A percentile compares a stretch with the other conserved stretches of the same genome.
These are phyloP conservation scores for Acrobasis consociella DNA, from an alignment of 2,888 invertebrate genomes.

Conservation along the genomic window DNA sequence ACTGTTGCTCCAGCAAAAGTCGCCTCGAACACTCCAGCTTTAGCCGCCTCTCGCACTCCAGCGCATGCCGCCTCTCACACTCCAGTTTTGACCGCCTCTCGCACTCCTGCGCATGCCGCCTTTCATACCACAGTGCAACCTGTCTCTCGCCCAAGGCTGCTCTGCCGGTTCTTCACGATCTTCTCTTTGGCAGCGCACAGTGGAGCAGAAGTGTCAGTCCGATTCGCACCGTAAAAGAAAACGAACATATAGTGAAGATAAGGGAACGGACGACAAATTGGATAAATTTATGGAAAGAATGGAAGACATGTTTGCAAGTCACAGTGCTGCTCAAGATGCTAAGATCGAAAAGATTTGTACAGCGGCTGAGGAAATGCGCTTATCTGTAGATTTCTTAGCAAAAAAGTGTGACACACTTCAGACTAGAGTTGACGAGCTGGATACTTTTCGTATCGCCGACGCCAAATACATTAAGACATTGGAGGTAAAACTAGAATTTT, in stretches of 20 bases:
- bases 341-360: background rate
- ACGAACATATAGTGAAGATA: background rate
- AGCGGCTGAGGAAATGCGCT: background rate
- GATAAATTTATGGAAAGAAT: background rate
- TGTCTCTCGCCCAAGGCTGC: background rate
- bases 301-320: background rate
- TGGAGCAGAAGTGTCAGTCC: background rate
- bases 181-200: background rate
- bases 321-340: background rate
- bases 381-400: background rate
- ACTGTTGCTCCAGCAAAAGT: no score
- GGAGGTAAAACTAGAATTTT: constrained; percentile 22
- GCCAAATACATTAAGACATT: constrained; percentile 8
- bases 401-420: background rate
- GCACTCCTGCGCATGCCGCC: no score
- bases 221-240: background rate
- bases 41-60: no score
- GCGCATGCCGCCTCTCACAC: no score
- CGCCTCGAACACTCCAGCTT: no score
- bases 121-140: no score
- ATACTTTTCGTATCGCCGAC: background rate
- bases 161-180: background rate
- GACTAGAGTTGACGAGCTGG: background rate
- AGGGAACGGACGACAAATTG: background rate
- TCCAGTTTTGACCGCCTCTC: no score